A percentile compares a stretch with the other conserved stretches of the same genome.
phyloP scores from a whole-genome alignment of 2,797 vertebrate genomes.

The Cynopterus sphinx region DNA sequence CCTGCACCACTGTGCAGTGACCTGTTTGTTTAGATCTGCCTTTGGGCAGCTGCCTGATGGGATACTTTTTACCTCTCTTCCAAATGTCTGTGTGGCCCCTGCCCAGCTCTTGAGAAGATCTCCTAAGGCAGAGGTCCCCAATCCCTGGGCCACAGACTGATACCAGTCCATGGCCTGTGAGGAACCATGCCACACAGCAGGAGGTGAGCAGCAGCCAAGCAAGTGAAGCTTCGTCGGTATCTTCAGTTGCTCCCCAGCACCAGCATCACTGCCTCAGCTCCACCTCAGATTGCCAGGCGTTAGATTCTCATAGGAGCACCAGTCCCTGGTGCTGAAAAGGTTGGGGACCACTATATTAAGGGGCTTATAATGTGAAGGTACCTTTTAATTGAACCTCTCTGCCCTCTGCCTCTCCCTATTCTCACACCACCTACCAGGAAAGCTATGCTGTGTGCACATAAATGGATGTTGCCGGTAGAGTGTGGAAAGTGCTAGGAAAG shows the following conservation, averaged over 20 bases:
- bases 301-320: too few species aligned
- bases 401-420: background rate
- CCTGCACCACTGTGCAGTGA: background rate
- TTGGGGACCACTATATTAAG: background rate
- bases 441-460: background rate
- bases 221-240: too few species aligned
- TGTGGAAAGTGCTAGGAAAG: background rate
- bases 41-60: conserved; percentile 44
- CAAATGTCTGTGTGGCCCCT: background rate
- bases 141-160: too few species aligned
- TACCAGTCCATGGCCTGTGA: too few species aligned
- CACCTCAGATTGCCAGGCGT: too few species aligned
- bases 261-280: too few species aligned
- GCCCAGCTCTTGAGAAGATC: conserved; percentile 21
- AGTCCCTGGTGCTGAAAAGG: too few species aligned
- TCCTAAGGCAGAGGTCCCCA: background rate
- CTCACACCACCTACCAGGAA: background rate
- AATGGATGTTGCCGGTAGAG: background rate
- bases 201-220: too few species aligned
- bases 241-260: too few species aligned
- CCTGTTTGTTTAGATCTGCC: conserved; percentile 57
- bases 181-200: too few species aligned
- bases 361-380: background rate
- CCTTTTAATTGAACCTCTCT: background rate
- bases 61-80: conserved; percentile 23